These are phyloP conservation scores for Thamnophis sirtalis DNA, from an alignment of 2,113 vertebrate species.

Conservation along the genomic window DNA sequence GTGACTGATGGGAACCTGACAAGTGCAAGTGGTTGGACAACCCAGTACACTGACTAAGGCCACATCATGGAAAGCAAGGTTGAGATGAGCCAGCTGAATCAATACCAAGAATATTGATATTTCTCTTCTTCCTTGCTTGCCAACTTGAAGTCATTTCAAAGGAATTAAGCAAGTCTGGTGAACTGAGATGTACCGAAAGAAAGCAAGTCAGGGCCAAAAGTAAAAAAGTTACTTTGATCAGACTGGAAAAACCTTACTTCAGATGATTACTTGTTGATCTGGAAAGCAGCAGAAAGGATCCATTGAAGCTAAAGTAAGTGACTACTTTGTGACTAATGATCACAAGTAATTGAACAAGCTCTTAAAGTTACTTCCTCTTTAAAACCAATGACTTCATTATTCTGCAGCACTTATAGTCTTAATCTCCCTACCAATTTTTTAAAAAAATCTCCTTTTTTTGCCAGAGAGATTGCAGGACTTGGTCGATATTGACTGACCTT, in stretches of 20 bases:
- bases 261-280: neutral
- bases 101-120: neutral
- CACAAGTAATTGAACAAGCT: neutral
- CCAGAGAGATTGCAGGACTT: neutral
- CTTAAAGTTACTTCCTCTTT: neutral
- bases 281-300: neutral
- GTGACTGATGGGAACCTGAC: neutral
- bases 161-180: neutral
- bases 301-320: neutral
- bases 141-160: neutral
- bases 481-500: neutral
- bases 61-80: neutral
- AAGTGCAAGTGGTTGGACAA: neutral
- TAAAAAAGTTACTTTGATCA: neutral
- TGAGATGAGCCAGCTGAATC: neutral
- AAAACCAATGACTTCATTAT: neutral
- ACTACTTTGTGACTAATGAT: neutral
- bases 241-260: neutral
- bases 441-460: neutral
- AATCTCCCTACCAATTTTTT: neutral
- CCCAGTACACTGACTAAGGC: neutral
- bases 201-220: neutral
- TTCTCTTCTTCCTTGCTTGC: neutral
- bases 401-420: neutral
- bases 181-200: neutral